Evolutionary conservation across 2,888 invertebrate genomes (phyloP), one percentile per base, ranked within the genome.

Genomic region (Oligia fasciuncula): DNA sequence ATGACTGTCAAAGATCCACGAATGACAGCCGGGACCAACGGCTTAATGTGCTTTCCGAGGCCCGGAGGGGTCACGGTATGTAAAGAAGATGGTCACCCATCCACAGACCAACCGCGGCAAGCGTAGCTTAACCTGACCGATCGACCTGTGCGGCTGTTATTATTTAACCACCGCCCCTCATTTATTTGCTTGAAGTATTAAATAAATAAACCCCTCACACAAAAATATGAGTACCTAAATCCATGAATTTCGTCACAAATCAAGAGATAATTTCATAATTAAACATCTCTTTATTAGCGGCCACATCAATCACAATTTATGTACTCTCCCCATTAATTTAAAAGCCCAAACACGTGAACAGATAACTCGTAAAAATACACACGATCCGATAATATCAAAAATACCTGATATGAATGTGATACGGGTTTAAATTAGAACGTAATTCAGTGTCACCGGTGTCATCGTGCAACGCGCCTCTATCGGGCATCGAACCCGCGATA

Each of bases 371-470:
- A 76, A 85, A 79, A 79, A 74, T 72, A 81, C 13, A 77, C 65
- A 77, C 65, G 65, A 79, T 60, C 51, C 63, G 74, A 82, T 86
- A 80, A 79, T 78, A 77, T 71, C 68, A 74, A 77, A 74, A 74
- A 77, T 78, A 66, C 74, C 73, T 70, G 90, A 89, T 87, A 89
- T 54, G 19, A 67, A 46, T 80, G 76, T 54, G 84, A 73, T 82
- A 82, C 5, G 0, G n/a, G 68, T 82, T 80, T 70, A 82, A 87
- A 88, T 89, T 88, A 85, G 73, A 84, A 77, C 49, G 89, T 89
- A 83, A 94, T 95, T 95, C 96, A 96, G 93, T 96, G 96, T 94
- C 95, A 96, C 83, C 79, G 68, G 86, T 87, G 89, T 89, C 87
- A 85, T 89, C 85, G 87, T 86, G 79, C 83, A 83, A 81, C 79